Evolutionary conservation across 2,113 vertebrate genomes (phyloP).

Genomic region (Pongo pygmaeus): DNA sequence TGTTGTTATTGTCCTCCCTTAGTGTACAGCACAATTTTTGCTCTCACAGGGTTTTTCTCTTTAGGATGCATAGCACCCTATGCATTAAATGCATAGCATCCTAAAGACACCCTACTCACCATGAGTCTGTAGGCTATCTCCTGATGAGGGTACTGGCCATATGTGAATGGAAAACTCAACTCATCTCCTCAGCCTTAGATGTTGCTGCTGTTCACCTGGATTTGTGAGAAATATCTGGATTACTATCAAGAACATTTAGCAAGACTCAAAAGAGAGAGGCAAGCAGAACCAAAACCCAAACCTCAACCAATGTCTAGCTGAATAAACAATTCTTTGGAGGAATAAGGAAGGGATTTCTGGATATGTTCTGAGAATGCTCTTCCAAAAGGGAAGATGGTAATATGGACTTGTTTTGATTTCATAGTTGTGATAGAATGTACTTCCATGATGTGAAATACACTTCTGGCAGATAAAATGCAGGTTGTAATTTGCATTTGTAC

Average conservation of each 20-base stretch:
- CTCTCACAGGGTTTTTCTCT: neutral
- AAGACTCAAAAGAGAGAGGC: neutral
- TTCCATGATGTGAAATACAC: neutral
- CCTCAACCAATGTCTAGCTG: constrained; percentile 33
- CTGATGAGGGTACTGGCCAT: neutral
- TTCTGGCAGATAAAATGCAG: constrained; percentile 44
- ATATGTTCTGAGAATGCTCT: constrained; percentile 34
- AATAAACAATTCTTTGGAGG: constrained; percentile 40
- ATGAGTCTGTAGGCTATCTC: neutral
- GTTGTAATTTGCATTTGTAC: neutral
- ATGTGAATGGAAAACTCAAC: neutral
- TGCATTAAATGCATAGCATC: no score
- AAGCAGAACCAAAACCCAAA: constrained; percentile 51
- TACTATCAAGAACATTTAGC: neutral
- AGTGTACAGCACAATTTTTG: neutral
- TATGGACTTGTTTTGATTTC: constrained; percentile 34
- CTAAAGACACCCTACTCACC: neutral
- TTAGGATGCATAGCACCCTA: neutral
- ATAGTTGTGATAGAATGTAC: neutral
- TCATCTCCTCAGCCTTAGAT: constrained; percentile 49
- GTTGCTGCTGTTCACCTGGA: constrained; percentile 48
- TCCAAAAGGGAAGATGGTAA: constrained; percentile 47
- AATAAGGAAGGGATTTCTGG: constrained; percentile 51
- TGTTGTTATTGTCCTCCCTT: neutral
- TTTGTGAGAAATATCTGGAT: neutral